Base-by-base conservation (phyloP, 2,113 vertebrate genomes). In the Eidolon helvum region DNA sequence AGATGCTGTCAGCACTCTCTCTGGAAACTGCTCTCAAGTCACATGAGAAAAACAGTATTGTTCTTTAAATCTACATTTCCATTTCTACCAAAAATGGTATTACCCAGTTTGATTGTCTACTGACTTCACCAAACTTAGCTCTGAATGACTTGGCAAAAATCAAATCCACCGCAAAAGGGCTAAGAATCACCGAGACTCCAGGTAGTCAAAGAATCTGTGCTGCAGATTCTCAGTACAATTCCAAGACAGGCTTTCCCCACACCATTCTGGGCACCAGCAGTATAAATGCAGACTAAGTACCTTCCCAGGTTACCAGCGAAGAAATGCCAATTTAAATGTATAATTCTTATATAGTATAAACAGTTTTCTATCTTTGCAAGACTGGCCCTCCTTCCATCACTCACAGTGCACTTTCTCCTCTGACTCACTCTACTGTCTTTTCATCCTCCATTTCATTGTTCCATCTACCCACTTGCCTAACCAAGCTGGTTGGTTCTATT, bases 51-150 rank as follows among this genome's bases (percentile, higher is more conserved):
- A 90, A 28, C 18, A 91, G 22, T 30, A 71, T 11, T 87, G 30
- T 71, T 84, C 69, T 19, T 95, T 94, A 77, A 83, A 24, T 65
- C 24, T 21, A 33, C 10, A 35, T 71, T 91, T 78, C 55, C 45
- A 63, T 71, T 71, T 71, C 61, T 91, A 87, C 50, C 18, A 28
- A 75, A 95, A 91, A 82, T 43, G 68, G 4, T 71, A 57, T 61
- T 48, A 77, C 22, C 75, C 43, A 19, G 80, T 24, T 91, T 57
- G 33, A 18, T 33, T 75, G 5, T 82, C 66, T 85, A 40, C 83
- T 95, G 90, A 93, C 53, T 91, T 86, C 50, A 78, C 40, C 22
- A 84, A 43, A 87, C 72, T 85, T 92, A 77, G 30, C 59, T 94
- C 65, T 72, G 28, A 95, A 65, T 48, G 82, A 69, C 57, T 65